Percentiles rank a stretch among this genome's conserved stretches.
Evolutionary conservation across 2,113 vertebrate species (phyloP).

Genomic region (Fukomys damarensis): DNA sequence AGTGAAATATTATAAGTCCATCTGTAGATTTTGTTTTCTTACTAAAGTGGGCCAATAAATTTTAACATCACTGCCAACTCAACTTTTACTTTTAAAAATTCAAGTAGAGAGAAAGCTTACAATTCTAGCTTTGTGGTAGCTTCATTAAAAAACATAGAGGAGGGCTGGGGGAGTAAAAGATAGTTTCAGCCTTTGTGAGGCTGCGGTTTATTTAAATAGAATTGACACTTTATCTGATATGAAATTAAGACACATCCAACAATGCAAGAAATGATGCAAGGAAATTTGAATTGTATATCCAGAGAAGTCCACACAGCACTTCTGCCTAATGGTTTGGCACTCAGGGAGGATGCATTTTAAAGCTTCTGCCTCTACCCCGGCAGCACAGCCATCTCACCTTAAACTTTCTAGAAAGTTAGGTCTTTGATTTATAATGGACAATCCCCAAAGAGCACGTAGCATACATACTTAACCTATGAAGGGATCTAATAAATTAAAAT

Average conservation of each 20-base stretch:
- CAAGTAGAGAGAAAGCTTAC: slow-evolving; percentile 46
- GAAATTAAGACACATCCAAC: slow-evolving; percentile 43
- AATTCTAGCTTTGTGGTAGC: slow-evolving; percentile 9
- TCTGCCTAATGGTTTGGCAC: background rate
- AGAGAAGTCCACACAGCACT: background rate
- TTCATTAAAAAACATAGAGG: background rate
- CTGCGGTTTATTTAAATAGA: slow-evolving; percentile 55
- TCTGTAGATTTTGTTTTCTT: slow-evolving; percentile 77
- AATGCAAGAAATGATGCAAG: background rate
- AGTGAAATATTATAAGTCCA: slow-evolving; percentile 78
- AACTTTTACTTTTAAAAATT: slow-evolving; percentile 73
- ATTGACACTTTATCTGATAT: slow-evolving; percentile 31
- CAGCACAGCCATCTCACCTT: background rate
- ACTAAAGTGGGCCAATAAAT: slow-evolving; percentile 79
- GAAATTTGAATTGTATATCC: background rate
- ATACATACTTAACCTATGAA: background rate
- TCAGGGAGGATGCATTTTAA: background rate
- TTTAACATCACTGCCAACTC: slow-evolving; percentile 78
- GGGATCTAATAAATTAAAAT: slow-evolving; percentile 19
- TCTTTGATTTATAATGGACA: slow-evolving; percentile 55
- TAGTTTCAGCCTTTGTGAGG: background rate
- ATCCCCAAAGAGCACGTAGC: slow-evolving; percentile 36
- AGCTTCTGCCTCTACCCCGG: background rate
- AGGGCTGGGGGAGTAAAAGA: background rate
- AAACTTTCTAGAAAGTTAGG: slow-evolving; percentile 63